Evolutionary conservation across 1,140 invertebrate genomes (phyloP), one percentile per base, ranked within the genome.

Genomic region (Drosophila ironensis): DNA sequence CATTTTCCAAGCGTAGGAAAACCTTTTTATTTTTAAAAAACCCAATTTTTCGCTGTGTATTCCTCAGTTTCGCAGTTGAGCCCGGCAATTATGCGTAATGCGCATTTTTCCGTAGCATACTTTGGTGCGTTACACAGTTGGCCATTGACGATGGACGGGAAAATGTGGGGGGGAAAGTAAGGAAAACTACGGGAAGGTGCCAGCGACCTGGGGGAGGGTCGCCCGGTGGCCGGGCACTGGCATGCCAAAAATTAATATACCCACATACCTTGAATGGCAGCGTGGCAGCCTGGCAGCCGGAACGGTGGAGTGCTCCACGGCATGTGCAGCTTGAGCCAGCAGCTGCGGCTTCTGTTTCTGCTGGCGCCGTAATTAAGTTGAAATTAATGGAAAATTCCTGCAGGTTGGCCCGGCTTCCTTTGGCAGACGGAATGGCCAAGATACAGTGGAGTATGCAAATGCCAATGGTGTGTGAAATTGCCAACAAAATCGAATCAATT

Each of bases 51-150:
- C 2, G 7, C 4, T 16, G 25, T 51, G 9, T 35, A n/a, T 16
- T 19, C 9, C 9, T 4, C 14, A 37, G 37, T 11, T 24, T 57
- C 46, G 35, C 8, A 11, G 16, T 20, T 45, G 25, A 28, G 67
- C 68, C 44, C 38, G 25, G 48, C 75, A 70, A 78, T 73, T 80
- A 80, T 78, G 69, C 75, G 75, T 63, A 72, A 80, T 76, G 66
- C 75, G 70, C 75, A 78, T 78, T 80, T 80, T 78, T 80, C 38
- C 54, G 75, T 52, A 70, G 75, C 75, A 80, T 80, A 80, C 57
- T 80, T 80, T 53, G 22, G 17, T 74, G 75, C 64, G 75, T 52
- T 41, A 38, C 4, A 19, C 33, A 6, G 17, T 16, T 28, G 46
- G 14, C 14, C n/a, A n/a, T n/a, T n/a, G n/a, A n/a, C n/a, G n/a